Evolutionary conservation across 2,113 vertebrate species (phyloP).

Genomic region (Mungos mungo): DNA sequence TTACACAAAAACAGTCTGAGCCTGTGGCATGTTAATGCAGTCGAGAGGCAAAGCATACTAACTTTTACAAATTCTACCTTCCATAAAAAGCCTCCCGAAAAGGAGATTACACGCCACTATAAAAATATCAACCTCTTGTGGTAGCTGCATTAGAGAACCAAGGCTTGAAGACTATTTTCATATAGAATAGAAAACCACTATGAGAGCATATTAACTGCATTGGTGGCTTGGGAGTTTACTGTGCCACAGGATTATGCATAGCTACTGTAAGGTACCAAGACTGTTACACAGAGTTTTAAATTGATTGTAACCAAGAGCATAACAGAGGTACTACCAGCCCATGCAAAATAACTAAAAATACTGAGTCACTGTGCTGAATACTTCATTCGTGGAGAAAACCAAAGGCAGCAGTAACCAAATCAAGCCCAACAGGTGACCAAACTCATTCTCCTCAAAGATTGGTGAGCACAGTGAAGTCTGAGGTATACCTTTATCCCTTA

Average conservation of each 20-base stretch:
- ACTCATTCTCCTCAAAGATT: conserved; percentile 67
- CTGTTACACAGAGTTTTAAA: conserved; percentile 63
- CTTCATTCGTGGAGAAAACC: conserved; percentile 74
- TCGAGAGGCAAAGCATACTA: conserved; percentile 86
- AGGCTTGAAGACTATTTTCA: conserved; percentile 83
- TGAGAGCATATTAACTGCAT: conserved; percentile 71
- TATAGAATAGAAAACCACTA: conserved; percentile 78
- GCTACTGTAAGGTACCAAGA: conserved; percentile 60
- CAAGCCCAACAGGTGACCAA: conserved; percentile 63
- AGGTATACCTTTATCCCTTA: conserved; percentile 83
- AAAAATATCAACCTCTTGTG: conserved; percentile 85
- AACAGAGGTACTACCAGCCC: conserved; percentile 78
- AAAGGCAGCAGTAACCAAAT: conserved; percentile 77
- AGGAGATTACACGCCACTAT: conserved; percentile 83
- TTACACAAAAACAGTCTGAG: conserved; percentile 88
- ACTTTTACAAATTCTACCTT: conserved; percentile 84
- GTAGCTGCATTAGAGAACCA: conserved; percentile 83
- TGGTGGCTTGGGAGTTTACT: conserved; percentile 74
- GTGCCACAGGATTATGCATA: conserved; percentile 74
- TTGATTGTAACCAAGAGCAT: conserved; percentile 73
- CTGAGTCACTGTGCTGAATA: conserved; percentile 79
- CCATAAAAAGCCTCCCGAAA: conserved; percentile 84
- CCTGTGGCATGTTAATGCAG: conserved; percentile 85
- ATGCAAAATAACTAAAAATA: conserved; percentile 67
- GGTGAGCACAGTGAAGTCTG: conserved; percentile 77